phyloP scores from a whole-genome alignment of 37 sponge, comb jelly and placozoan species.

The Ephydatia muelleri region DNA sequence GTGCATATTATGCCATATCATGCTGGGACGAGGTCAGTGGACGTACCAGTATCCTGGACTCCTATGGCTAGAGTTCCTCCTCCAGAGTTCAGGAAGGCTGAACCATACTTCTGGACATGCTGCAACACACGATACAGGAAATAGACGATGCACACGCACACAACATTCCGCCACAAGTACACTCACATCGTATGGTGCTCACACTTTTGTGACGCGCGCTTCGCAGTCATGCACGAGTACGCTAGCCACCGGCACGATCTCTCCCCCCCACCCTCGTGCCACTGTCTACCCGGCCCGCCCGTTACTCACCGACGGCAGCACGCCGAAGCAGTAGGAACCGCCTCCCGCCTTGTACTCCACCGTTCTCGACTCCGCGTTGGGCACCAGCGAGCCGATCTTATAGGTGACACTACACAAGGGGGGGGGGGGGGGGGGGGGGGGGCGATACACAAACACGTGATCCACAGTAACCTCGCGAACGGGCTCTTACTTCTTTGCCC shows the following conservation, averaged over 20 bases:
- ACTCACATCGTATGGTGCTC: too few species aligned
- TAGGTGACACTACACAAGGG: slow-evolving; percentile 26
- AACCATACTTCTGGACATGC: slow-evolving; percentile 62
- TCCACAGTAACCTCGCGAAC: too few species aligned
- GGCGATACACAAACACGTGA: not conserved
- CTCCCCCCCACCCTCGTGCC: not conserved
- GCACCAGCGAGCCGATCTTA: slow-evolving; percentile 40
- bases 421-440: too few species aligned
- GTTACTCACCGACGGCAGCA: slow-evolving; percentile 13
- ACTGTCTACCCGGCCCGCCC: not conserved
- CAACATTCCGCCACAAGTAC: too few species aligned
- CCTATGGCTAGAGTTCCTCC: slow-evolving; percentile 62
- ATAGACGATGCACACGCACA: not conserved
- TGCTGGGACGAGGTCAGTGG: not conserved
- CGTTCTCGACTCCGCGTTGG: slow-evolving; percentile 33
- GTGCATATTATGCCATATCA: too few species aligned
- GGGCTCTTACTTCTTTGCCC: not conserved
- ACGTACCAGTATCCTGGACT: slow-evolving; percentile 53
- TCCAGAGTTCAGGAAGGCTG: slow-evolving; percentile 61
- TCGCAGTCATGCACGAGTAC: too few species aligned
- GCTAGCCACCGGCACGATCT: too few species aligned
- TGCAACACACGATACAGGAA: not conserved
- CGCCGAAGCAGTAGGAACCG: slow-evolving; percentile 23
- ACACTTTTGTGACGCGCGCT: too few species aligned
- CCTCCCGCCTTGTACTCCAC: slow-evolving; percentile 68